phyloP scores from a whole-genome alignment of 2,797 vertebrate species.

The Acridotheres tristis region DNA sequence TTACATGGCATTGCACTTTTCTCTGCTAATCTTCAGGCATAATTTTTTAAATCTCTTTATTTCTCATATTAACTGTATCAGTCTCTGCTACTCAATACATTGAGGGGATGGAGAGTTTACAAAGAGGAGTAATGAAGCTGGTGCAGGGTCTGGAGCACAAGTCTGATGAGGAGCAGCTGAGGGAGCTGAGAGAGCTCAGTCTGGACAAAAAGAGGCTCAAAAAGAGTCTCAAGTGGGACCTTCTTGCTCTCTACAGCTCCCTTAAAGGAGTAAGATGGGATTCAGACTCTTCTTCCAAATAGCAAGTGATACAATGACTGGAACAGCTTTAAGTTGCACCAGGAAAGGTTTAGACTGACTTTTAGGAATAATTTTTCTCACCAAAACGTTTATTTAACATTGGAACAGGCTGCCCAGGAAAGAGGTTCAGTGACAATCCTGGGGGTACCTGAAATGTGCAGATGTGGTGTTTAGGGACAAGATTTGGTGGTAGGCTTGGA shows the following conservation, averaged over 20 bases:
- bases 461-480: fast-evolving
- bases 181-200: fast-evolving
- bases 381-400: fast-evolving
- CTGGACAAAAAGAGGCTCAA: not conserved
- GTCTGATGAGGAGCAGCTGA: not conserved
- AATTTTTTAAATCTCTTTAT: not conserved
- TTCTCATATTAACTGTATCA: not conserved
- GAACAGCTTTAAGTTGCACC: not conserved
- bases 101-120: not conserved
- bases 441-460: not conserved
- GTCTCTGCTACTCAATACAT: fast-evolving
- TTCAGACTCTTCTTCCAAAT: not conserved
- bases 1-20: not conserved
- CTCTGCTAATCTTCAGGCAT: not conserved
- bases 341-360: not conserved
- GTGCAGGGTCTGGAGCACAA: not conserved
- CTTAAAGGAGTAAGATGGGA: not conserved
- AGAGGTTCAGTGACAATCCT: too few relatives aligned
- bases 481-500: not conserved
- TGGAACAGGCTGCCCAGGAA: not conserved
- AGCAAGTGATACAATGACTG: fast-evolving
- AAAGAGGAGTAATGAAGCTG: not conserved
- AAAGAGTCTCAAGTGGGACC: not conserved
- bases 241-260: not conserved
- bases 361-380: not conserved